Conservation (phyloP, 2,797 vertebrate genomes). For the Neopelma chrysocephalum region DNA sequence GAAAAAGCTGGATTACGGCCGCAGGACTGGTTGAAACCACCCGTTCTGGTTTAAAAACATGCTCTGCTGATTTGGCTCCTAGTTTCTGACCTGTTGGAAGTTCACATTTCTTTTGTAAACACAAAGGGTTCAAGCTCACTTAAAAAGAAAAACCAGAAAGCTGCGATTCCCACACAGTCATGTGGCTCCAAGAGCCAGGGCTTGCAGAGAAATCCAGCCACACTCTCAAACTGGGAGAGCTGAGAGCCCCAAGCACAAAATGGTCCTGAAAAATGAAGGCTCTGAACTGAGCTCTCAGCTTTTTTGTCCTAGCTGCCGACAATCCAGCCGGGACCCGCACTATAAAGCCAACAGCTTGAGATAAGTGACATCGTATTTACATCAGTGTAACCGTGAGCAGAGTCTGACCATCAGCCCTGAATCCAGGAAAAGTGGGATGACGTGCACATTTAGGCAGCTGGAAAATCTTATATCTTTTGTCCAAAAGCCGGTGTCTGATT, state of each 20-base stretch:
- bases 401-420: not conserved
- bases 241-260: not conserved
- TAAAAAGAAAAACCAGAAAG: not conserved
- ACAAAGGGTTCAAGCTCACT: not conserved
- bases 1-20: not conserved
- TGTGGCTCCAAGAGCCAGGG: not conserved
- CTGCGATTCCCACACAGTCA: not conserved
- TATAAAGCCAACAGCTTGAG: not conserved
- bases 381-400: not conserved
- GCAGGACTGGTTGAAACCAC: not conserved
- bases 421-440: not conserved
- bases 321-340: not conserved
- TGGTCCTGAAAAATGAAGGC: not conserved
- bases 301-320: rapidly evolving
- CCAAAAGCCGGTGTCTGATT: not conserved
- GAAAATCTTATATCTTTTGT: not conserved
- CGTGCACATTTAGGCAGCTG: not conserved
- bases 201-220: not conserved
- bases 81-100: not conserved
- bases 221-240: rapidly evolving
- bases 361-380: not conserved
- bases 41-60: not conserved
- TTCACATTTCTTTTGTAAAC: slow-evolving; percentile 3
- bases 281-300: not conserved
- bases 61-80: not conserved